Percentiles rank a stretch among this genome's conserved stretches.
Conservation (phyloP, 30 jellyfish, hydroid and myxozoan genomes). For the Cassiopea xamachana region DNA sequence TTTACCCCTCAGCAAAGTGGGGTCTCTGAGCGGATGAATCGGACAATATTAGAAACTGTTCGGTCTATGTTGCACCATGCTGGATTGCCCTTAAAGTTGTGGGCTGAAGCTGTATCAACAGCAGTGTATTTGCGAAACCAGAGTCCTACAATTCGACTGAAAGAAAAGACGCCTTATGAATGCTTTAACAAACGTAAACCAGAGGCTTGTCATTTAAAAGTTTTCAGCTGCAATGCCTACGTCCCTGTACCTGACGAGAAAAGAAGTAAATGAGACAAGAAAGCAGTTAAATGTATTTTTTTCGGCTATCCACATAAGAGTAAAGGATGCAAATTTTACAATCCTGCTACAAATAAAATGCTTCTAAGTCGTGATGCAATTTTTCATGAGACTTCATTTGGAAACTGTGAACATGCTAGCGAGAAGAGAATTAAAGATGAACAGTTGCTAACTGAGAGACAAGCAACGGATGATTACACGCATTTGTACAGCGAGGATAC, state of each 20-base stretch:
- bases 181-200: background rate
- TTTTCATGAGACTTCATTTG: slow-evolving; percentile 11
- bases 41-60: too few relatives aligned
- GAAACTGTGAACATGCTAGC: background rate
- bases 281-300: slow-evolving; percentile 17
- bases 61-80: slow-evolving; percentile 41
- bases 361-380: slow-evolving; percentile 24
- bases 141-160: slow-evolving; percentile 35
- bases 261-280: slow-evolving; percentile 11
- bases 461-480: slow-evolving; percentile 1
- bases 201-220: slow-evolving; percentile 14
- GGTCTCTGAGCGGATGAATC: too few relatives aligned
- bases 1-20: too few relatives aligned
- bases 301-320: slow-evolving; percentile 29
- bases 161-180: slow-evolving; percentile 19
- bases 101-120: slow-evolving; percentile 57
- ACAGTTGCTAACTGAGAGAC: background rate
- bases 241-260: slow-evolving; percentile 14
- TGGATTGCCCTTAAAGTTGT: background rate
- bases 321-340: slow-evolving; percentile 44
- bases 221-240: slow-evolving; percentile 31
- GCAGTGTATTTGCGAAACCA: slow-evolving; percentile 37
- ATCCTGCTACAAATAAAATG: background rate
- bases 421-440: slow-evolving; percentile 3
- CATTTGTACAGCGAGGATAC: slow-evolving; percentile 7